Conservation (phyloP, 2,797 vertebrate species). For the Coccyzus lansbergi region DNA sequence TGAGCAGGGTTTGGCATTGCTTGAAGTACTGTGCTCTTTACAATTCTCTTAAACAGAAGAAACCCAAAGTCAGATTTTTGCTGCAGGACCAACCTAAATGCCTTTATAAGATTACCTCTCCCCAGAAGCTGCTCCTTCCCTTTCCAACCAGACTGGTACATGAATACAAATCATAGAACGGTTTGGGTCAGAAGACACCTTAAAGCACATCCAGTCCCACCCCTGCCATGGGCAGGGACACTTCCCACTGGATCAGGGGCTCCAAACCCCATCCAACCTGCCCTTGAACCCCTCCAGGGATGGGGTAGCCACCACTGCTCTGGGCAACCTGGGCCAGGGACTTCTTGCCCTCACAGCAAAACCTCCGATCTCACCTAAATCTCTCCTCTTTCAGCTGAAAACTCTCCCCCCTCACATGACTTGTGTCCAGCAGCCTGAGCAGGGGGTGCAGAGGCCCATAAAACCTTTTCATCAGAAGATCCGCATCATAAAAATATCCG, state of each 20-base stretch:
- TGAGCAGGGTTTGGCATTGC: neutral
- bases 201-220: too few relatives aligned
- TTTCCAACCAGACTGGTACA: slow-evolving; percentile 35
- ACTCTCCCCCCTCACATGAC: neutral
- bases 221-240: too few relatives aligned
- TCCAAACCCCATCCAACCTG: too few relatives aligned
- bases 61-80: neutral
- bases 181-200: too few relatives aligned
- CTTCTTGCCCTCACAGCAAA: too few relatives aligned
- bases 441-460: slow-evolving; percentile 32
- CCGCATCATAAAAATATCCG: slow-evolving; percentile 42
- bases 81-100: neutral
- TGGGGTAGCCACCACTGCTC: too few relatives aligned
- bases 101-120: slow-evolving; percentile 17
- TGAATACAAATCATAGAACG: neutral
- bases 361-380: too few relatives aligned
- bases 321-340: too few relatives aligned
- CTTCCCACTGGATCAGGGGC: too few relatives aligned
- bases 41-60: neutral
- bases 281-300: too few relatives aligned
- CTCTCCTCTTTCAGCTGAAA: too few relatives aligned
- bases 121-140: neutral
- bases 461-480: slow-evolving; percentile 51
- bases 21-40: neutral
- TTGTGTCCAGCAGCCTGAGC: slow-evolving; percentile 42